A percentile compares a stretch with the other conserved stretches of the same genome.
phyloP scores from a whole-genome alignment of 2,888 invertebrate genomes.

The Agrotis clavis region DNA sequence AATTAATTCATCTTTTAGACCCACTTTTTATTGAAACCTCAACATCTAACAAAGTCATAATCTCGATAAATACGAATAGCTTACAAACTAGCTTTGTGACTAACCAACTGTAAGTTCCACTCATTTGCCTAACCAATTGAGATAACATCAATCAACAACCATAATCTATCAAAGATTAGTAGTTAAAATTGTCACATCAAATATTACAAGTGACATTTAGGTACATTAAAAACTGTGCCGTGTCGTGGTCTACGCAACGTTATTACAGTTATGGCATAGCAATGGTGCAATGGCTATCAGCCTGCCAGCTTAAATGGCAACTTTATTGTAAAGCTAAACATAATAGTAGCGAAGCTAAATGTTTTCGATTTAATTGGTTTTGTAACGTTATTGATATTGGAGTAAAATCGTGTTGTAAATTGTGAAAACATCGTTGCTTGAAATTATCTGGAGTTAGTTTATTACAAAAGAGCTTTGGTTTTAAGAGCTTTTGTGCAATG shows the following conservation, averaged over 20 bases:
- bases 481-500: constrained; percentile 13
- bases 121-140: constrained; percentile 5
- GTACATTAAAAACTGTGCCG: constrained; percentile 62
- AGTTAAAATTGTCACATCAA: constrained; percentile 48
- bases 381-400: constrained; percentile 42
- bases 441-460: background rate
- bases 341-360: constrained; percentile 39
- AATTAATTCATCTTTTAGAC: background rate
- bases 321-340: constrained; percentile 46
- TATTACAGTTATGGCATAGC: constrained; percentile 58
- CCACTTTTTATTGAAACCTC: background rate
- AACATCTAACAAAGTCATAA: background rate
- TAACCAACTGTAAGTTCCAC: background rate
- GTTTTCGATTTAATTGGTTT: constrained; percentile 35
- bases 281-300: constrained; percentile 59
- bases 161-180: constrained; percentile 47
- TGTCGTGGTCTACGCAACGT: constrained; percentile 62
- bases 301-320: constrained; percentile 55
- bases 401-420: constrained; percentile 26
- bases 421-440: constrained; percentile 22
- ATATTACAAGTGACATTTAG: constrained; percentile 63
- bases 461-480: constrained; percentile 18
- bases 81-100: background rate
- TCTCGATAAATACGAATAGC: background rate
- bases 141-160: constrained; percentile 33